Base-by-base conservation (phyloP, 2,113 vertebrate genomes). In the Actinemys pallida region DNA sequence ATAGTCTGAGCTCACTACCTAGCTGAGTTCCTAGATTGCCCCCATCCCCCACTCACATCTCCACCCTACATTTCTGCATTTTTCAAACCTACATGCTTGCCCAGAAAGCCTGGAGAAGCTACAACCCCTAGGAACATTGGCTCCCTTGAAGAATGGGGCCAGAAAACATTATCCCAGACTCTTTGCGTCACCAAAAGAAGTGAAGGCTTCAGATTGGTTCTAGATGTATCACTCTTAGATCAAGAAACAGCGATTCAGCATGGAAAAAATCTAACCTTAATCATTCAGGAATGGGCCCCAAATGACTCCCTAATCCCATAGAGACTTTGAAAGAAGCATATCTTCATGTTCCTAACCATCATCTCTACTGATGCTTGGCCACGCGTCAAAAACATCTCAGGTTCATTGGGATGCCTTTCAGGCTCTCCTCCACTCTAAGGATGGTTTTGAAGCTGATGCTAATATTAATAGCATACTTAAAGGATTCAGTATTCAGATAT, bases 211-310 rank as follows among this genome's bases (percentile, higher is more conserved):
- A 6, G 8, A 2, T 0, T 2, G 5, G 47, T 1, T 39, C 4
- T 1, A 3, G 3, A 17, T 8, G 3, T 3, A 10, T 5, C 16
- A 6, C 24, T 72, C 17, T 4, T 0, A 5, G 13, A 5, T 0
- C 0, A 4, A 65, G 62, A 20, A 0, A 3, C 27, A 22, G 59
- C 22, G 47, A 45, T 22, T 39, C 31, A 16, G 42, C 50, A 5
- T 65, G 45, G 47, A 31, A 72, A 72, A 62, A 62, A 62, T 62
- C 59, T 31, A 35, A 65, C 31, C 29, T 16, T 31, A 14, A 7
- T n/a, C 62, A 65, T n/a, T 65, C 62, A 69, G 62, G 62, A 69
- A n/a, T 35, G 62, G 62, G 35, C 62, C 35, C 7, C 14, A 16
- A n/a, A n/a, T n/a, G 31, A 19, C 31, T n/a, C 62, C 35, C 31